Conservation (phyloP, 2,113 vertebrate genomes). For the Chloropsis hardwickii region DNA sequence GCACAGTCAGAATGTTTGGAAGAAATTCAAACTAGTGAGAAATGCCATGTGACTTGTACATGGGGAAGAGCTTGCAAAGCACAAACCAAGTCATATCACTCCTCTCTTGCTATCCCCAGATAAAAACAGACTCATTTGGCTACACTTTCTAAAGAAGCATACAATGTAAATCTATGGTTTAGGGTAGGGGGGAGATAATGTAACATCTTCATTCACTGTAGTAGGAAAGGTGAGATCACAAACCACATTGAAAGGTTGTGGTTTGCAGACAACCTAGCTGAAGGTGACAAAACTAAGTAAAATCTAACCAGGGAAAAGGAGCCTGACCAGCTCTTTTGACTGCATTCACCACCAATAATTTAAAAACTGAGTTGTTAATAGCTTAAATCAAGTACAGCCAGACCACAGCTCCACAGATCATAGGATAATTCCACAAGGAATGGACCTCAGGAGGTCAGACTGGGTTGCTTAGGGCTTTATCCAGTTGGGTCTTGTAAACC, state of each 20-base stretch:
- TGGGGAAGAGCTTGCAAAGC: background rate
- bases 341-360: background rate
- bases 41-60: background rate
- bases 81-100: background rate
- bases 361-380: background rate
- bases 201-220: background rate
- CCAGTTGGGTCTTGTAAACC: background rate
- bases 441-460: background rate
- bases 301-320: background rate
- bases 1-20: background rate
- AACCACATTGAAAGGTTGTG: background rate
- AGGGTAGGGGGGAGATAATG: background rate
- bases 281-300: background rate
- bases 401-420: background rate
- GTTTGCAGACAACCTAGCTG: background rate
- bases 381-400: background rate
- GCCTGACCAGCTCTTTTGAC: background rate
- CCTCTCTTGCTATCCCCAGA: background rate
- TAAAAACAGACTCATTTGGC: background rate
- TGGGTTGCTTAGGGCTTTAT: background rate
- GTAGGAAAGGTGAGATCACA: background rate
- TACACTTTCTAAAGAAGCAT: background rate
- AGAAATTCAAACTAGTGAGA: background rate
- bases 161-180: background rate
- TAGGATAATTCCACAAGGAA: background rate